phyloP scores from a whole-genome alignment of 2,113 vertebrate genomes.

The Barnardius zonarius region DNA sequence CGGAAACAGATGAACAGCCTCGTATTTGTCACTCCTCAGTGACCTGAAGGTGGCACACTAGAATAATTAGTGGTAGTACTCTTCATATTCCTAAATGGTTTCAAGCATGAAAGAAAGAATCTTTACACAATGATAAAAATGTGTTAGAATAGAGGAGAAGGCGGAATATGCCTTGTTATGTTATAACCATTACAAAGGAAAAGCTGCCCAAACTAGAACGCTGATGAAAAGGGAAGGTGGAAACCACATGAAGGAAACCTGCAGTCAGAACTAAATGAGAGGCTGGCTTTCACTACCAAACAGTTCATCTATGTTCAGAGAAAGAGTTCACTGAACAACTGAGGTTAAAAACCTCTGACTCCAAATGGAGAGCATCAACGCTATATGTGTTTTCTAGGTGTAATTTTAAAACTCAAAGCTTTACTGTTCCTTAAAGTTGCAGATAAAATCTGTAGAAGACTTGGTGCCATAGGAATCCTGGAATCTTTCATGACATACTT shows the following conservation, averaged over 20 bases:
- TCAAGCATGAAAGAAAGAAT: neutral
- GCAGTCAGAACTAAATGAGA: neutral
- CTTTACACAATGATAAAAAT: neutral
- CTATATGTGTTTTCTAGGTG: neutral
- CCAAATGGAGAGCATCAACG: neutral
- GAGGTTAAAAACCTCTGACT: neutral
- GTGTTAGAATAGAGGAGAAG: neutral
- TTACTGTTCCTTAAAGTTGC: neutral
- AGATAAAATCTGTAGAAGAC: neutral
- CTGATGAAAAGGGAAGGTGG: neutral
- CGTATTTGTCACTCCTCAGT: neutral
- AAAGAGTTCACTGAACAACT: neutral
- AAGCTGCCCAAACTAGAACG: neutral
- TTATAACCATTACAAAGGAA: neutral
- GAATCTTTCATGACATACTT: neutral
- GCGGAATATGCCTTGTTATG: neutral
- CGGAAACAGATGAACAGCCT: neutral
- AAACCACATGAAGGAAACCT: neutral
- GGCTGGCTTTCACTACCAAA: neutral
- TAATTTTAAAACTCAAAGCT: neutral
- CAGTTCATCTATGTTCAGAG: neutral
- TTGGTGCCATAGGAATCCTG: neutral
- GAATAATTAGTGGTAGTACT: neutral
- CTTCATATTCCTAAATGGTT: neutral
- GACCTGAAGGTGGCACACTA: slow-evolving; percentile 15